These are phyloP conservation scores for Drosophila sordidula DNA, from an alignment of 2,888 invertebrate genomes.

Conservation along the genomic window DNA sequence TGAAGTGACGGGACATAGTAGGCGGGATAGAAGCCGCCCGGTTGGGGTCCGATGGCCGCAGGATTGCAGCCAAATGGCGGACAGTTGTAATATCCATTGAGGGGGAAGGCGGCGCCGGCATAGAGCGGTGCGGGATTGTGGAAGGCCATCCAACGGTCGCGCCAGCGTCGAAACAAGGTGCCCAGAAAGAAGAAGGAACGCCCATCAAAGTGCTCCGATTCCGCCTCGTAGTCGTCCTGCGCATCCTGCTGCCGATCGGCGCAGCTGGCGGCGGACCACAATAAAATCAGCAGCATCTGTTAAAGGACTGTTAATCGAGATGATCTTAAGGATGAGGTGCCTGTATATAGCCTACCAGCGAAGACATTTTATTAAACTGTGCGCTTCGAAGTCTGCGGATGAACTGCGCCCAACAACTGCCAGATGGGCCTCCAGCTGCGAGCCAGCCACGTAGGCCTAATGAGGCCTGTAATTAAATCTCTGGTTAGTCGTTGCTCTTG, in stretches of 20 bases:
- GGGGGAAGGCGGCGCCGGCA: slow-evolving; percentile 69
- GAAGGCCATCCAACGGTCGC: slow-evolving; percentile 72
- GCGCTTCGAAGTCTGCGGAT: slow-evolving; percentile 30
- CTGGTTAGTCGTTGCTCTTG: slow-evolving; percentile 15
- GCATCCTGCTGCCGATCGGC: slow-evolving; percentile 22
- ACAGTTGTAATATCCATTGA: slow-evolving; percentile 61
- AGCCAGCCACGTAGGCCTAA: slow-evolving; percentile 38
- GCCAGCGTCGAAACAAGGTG: slow-evolving; percentile 73
- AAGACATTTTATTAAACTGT: slow-evolving; percentile 57
- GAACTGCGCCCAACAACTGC: slow-evolving; percentile 43
- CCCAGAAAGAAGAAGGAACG: slow-evolving; percentile 73
- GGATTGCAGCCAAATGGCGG: slow-evolving; percentile 71
- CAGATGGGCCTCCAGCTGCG: neutral
- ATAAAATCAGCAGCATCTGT: slow-evolving; percentile 39
- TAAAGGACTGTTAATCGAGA: too few relatives aligned
- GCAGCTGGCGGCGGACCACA: slow-evolving; percentile 27
- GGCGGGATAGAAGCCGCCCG: slow-evolving; percentile 53
- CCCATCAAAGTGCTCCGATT: slow-evolving; percentile 52
- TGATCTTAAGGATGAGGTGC: neutral
- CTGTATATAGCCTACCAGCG: slow-evolving; percentile 21
- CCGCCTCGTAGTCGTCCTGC: slow-evolving; percentile 21
- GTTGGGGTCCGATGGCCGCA: slow-evolving; percentile 48
- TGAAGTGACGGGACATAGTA: slow-evolving; percentile 46
- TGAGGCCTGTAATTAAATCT: slow-evolving; percentile 65
- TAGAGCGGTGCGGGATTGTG: slow-evolving; percentile 60